Base-by-base conservation (phyloP, 1,140 invertebrate genomes). In the Bactericera cockerelli region DNA sequence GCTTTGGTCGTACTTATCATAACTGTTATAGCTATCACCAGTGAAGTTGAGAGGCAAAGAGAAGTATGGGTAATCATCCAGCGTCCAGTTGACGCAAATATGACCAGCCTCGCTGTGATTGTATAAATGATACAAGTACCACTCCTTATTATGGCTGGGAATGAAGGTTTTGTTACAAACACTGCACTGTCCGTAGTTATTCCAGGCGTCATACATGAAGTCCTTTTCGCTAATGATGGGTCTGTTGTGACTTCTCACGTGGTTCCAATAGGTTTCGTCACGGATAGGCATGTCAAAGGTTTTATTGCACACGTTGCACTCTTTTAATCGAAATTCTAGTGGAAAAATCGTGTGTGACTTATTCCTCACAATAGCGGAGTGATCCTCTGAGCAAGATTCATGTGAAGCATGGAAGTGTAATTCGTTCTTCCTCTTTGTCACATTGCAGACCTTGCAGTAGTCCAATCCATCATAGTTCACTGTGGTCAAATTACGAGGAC, bases 91-190 rank as follows among this genome's bases (percentile, higher is more conserved):
- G 42, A 49, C 42, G 19, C 42, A 49, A n/a, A 49, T 49, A n/a
- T 49, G 42, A 3, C 42, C 42, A 16, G 22, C 42, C 22, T 49
- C 42, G 19, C 42, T 49, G n/a, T 49, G 42, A n/a, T 49, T 49
- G 42, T 49, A 49, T 16, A 49, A 49, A 49, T 49, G 42, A 49
- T 49, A 49, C 42, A 49, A 19, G 22, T 49, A 49, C 42, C 42
- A 49, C 4, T 49, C n/a, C 22, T 16, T 16, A 16, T 16, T 16
- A 6, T 49, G 42, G 22, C 42, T n/a, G 8, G 42, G 42, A 8
- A 49, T 49, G 22, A 49, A 49, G 6, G 42, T 49, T 49, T 49
- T 49, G 22, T 49, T 49, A 49, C 42, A 49, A 19, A 49, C 42
- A 49, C 42, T 49, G 22, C 42, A 49, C 42, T 6, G 4, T 6